These are phyloP conservation scores for Buphagus erythrorhynchus DNA, from an alignment of 2,797 vertebrate genomes.

Conservation along the genomic window DNA sequence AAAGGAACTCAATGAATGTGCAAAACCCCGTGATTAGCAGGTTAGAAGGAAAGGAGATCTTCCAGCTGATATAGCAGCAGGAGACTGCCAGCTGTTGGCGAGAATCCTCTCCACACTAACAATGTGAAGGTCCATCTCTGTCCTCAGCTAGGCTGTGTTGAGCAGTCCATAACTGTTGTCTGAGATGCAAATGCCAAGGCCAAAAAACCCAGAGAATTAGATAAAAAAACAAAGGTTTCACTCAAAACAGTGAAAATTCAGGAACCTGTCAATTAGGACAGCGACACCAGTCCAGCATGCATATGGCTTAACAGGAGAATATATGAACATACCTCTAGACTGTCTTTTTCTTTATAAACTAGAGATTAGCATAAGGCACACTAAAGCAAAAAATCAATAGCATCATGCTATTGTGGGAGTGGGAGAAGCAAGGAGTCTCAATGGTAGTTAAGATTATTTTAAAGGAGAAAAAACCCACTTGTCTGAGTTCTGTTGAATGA, in stretches of 20 bases:
- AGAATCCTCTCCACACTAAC: neutral
- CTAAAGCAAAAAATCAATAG: neutral
- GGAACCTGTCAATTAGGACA: neutral
- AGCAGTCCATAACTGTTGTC: neutral
- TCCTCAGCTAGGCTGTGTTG: neutral
- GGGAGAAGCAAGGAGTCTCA: neutral
- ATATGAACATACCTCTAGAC: neutral
- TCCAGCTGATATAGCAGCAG: neutral
- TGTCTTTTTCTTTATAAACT: neutral
- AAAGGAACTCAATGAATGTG: neutral
- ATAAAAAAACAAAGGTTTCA: neutral
- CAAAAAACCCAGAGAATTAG: neutral
- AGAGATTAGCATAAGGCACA: neutral
- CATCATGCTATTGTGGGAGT: neutral
- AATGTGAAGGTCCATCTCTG: neutral
- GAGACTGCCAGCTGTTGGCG: neutral
- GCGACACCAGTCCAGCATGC: neutral
- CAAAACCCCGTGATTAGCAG: neutral
- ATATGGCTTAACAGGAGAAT: neutral
- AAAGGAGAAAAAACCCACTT: neutral
- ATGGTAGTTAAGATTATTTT: slow-evolving; percentile 36
- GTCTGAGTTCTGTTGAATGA: neutral
- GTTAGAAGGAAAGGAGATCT: neutral
- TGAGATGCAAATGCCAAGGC: neutral
- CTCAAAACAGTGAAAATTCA: neutral